Conservation (phyloP, 2,888 invertebrate species). For the Drosophila fulvimacula region DNA sequence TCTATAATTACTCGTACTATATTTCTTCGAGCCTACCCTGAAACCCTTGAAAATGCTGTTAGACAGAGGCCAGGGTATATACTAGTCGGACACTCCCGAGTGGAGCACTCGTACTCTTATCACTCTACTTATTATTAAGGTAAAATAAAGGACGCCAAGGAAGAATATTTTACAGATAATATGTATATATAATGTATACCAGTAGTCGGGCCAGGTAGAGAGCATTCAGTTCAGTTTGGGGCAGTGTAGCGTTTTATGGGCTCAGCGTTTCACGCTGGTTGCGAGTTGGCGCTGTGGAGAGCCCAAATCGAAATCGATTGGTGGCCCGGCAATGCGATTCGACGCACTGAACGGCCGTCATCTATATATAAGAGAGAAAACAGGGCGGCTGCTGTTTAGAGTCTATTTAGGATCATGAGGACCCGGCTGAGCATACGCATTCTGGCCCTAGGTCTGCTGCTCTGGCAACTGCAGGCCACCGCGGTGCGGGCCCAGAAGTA, state of each 20-base stretch:
- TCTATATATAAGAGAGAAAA: constrained; percentile 73
- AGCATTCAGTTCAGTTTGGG: neutral
- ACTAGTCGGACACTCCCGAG: neutral
- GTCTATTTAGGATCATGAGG: constrained; percentile 52
- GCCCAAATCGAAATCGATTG: constrained; percentile 51
- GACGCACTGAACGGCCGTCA: constrained; percentile 50
- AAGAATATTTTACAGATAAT: too few species aligned
- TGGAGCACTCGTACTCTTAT: too few species aligned
- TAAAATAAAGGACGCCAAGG: too few species aligned
- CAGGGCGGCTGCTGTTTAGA: constrained; percentile 51
- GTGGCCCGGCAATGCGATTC: constrained; percentile 32
- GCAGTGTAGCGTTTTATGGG: constrained; percentile 46
- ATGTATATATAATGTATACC: too few species aligned
- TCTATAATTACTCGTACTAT: too few species aligned
- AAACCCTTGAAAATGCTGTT: too few species aligned
- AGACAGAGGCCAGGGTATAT: neutral
- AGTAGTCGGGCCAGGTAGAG: too few species aligned
- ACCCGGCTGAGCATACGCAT: constrained; percentile 53
- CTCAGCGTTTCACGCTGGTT: constrained; percentile 6
- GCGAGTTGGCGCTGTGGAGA: constrained; percentile 18
- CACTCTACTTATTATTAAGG: too few species aligned
- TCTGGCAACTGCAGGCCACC: constrained; percentile 40
- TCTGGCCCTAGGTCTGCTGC: constrained; percentile 46
- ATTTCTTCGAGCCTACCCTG: too few species aligned
- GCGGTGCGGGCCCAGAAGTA: constrained; percentile 60